Conservation (phyloP, 2,888 invertebrate genomes). For the Ptychoptera albimana region DNA sequence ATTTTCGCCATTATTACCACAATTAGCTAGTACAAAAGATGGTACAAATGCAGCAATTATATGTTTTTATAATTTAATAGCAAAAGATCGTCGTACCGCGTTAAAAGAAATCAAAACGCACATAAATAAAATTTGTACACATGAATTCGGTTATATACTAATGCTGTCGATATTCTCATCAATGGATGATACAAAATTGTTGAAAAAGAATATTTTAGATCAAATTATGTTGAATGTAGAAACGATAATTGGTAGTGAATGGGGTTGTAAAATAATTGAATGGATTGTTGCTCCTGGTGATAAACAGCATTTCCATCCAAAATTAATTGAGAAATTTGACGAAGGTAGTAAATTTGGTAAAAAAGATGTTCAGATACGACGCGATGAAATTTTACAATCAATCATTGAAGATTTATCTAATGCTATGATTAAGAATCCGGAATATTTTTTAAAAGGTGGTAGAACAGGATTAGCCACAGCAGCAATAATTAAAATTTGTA, state of each 20-base stretch:
- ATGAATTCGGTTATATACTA: slow-evolving; percentile 75
- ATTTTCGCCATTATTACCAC: slow-evolving; percentile 48
- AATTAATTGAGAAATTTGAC: slow-evolving; percentile 53
- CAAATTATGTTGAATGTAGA: slow-evolving; percentile 50
- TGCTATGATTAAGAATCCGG: slow-evolving; percentile 39
- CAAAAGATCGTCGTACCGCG: slow-evolving; percentile 63
- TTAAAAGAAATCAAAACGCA: slow-evolving; percentile 80
- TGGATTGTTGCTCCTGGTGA: slow-evolving; percentile 79
- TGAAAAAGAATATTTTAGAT: slow-evolving; percentile 64
- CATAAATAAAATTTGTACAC: slow-evolving; percentile 59
- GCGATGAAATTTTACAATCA: slow-evolving; percentile 51
- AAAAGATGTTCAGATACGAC: slow-evolving; percentile 49
- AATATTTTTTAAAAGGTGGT: slow-evolving; percentile 51
- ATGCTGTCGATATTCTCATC: slow-evolving; percentile 72
- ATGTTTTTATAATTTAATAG: slow-evolving; percentile 76
- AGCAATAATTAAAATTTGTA: slow-evolving; percentile 45
- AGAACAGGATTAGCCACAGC: slow-evolving; percentile 51
- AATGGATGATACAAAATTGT: slow-evolving; percentile 82
- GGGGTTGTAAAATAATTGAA: slow-evolving; percentile 66
- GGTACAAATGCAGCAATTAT: slow-evolving; percentile 67
- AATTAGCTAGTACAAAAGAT: slow-evolving; percentile 56
- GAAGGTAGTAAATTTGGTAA: slow-evolving; percentile 60
- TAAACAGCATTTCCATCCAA: slow-evolving; percentile 66
- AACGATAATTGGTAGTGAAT: slow-evolving; percentile 56
- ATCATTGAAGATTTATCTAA: slow-evolving; percentile 41